Base-by-base conservation (phyloP, 2,113 vertebrate species). In the Coryphaenoides rupestris region DNA sequence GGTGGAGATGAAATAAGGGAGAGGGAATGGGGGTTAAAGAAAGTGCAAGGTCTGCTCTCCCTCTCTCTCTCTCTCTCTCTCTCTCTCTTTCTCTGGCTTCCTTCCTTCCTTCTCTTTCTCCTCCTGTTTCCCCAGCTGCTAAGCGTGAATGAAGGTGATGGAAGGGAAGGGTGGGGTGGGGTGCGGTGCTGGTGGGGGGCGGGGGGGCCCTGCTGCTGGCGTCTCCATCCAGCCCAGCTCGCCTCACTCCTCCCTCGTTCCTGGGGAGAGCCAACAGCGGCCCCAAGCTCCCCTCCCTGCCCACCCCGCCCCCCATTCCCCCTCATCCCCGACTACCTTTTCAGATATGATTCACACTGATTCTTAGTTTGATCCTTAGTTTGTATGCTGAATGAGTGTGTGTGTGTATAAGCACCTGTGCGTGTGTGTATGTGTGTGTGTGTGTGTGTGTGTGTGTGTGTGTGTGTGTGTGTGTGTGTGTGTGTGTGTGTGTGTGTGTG, bases 201-300 rank as follows among this genome's bases (percentile, higher is more conserved):
- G 45, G 68, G 62, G 21, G 58, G 40, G 3, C 22, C 40, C 16
- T 50, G 17, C n/a, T n/a, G n/a, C 52, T 60, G 49, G 57, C 26
- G 52, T 17, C 23, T 19, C 66, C n/a, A n/a, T n/a, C n/a, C 67
- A 50, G 68, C 56, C 58, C 73, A 60, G 33, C 33, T 12, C 33
- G 33, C 33, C 33, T 40, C 33, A 40, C 60, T 77, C 9, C 0
- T 56, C n/a, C n/a, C n/a, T n/a, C n/a, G n/a, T n/a, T 60, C 64
- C 57, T 28, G 66, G 52, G 40, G 19, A 62, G 61, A 46, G 47
- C 21, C 50, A 64, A 24, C 64, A 62, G 61, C 58, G 65, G 50
- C n/a, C 33, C 63, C 63, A 63, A 33, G 66, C 72, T 23, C 24
- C 6, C 24, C 9, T 7, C n/a, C 33, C 33, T 40, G 33, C 33